Percentiles rank a stretch among this genome's conserved stretches.
phyloP scores from a whole-genome alignment of 2,888 invertebrate species.

The Drosophila gaucha region DNA sequence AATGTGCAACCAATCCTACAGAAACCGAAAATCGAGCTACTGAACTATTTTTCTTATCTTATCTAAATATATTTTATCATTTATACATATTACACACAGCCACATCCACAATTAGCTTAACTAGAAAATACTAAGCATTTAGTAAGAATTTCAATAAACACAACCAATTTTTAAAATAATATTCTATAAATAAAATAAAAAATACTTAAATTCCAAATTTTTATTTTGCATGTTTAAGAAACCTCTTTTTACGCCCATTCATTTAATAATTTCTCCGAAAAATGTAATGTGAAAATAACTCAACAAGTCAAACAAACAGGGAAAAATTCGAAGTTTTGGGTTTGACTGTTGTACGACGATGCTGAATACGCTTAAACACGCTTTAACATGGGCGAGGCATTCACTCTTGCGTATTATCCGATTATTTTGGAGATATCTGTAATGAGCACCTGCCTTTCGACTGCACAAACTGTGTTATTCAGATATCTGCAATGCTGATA shows the following conservation, averaged over 20 bases:
- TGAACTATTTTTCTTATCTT: no score
- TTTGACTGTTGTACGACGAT: constrained; percentile 6
- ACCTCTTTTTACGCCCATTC: not conserved
- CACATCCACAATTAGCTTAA: no score
- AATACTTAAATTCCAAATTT: not conserved
- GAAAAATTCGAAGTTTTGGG: not conserved
- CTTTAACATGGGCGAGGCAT: constrained; percentile 48
- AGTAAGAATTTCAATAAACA: no score
- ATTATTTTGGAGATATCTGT: constrained; percentile 18
- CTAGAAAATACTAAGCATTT: no score
- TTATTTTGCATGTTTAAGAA: not conserved
- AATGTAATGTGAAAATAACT: constrained; percentile 1
- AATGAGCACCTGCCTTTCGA: constrained; percentile 48
- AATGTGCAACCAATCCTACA: no score
- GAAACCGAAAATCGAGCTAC: no score
- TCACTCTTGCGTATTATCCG: constrained; percentile 13
- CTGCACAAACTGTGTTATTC: constrained; percentile 6
- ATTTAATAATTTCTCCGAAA: constrained; percentile 8
- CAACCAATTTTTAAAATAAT: no score
- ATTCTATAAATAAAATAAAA: no score
- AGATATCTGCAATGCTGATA: constrained; percentile 30
- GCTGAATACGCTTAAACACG: constrained; percentile 20
- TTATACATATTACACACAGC: no score
- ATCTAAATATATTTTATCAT: no score
- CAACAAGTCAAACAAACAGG: not conserved